These are phyloP conservation scores for Podilymbus podiceps DNA, from an alignment of 2,113 vertebrate genomes.

Conservation along the genomic window DNA sequence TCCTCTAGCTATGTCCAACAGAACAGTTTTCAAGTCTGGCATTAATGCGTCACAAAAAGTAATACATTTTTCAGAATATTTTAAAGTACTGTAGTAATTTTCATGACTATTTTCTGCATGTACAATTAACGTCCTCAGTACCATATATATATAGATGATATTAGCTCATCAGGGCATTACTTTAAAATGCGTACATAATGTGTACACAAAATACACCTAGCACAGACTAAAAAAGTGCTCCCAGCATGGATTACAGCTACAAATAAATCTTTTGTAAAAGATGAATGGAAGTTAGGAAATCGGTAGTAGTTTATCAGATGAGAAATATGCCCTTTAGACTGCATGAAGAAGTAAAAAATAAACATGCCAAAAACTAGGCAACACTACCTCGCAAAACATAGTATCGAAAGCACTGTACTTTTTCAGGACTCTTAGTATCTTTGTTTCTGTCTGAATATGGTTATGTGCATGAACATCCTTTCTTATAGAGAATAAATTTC, in stretches of 20 bases:
- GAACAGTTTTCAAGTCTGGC: background rate
- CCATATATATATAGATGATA: background rate
- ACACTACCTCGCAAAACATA: background rate
- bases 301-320: background rate
- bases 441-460: background rate
- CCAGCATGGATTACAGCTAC: background rate
- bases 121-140: background rate
- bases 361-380: background rate
- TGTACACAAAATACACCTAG: background rate
- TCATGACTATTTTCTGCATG: background rate
- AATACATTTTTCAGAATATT: background rate
- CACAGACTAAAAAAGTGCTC: background rate
- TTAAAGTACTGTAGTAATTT: background rate
- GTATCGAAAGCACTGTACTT: background rate
- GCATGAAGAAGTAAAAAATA: background rate
- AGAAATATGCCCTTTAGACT: background rate
- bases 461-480: background rate
- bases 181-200: background rate
- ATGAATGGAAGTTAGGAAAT: background rate
- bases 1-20: background rate
- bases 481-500: background rate
- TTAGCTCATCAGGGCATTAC: background rate
- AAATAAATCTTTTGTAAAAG: background rate
- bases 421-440: background rate
- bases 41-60: background rate